Base-by-base conservation (phyloP, 2,113 vertebrate species). In the Sander vitreus region DNA sequence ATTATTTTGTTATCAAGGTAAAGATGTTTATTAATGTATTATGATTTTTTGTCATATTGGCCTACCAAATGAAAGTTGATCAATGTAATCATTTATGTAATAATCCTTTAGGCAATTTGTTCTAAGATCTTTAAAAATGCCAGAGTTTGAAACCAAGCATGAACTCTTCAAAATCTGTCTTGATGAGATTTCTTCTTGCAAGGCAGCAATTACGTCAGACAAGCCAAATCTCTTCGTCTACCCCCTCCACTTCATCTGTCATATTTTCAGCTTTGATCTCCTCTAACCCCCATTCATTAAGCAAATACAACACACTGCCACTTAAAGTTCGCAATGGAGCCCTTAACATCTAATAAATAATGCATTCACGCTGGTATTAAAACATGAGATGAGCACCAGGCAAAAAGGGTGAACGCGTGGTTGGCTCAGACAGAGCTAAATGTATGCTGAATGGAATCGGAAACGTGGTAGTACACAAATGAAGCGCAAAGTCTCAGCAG, bases 291-390 rank as follows among this genome's bases (percentile, higher is more conserved):
- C 73, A 69, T 93, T 93, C 90, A 93, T 93, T 93, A 93, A 87
- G 84, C 88, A 90, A 91, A 92, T 92, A 92, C 89, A 93, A 92
- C 90, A 89, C 87, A 76, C 82, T 90, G 89, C 89, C 92, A 93
- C 91, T 91, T 92, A 92, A 93, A 89, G 89, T 92, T 91, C 55
- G 76, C 85, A 88, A 89, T 89, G 83, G 84, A 92, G 77, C 85
- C 88, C 88, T 89, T 92, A 93, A 93, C 89, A 81, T 90, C 86
- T 89, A 79, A 93, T 93, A 91, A 93, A 94, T 92, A 88, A 94
- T 92, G 76, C 85, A 93, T 92, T 86, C 71, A 70, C 66, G 69
- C 33, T 0, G 30, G 82, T 45, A 93, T 90, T 88, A 92, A 89
- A 91, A 91, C 85, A 87, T 21, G 43, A 85, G 73, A 92, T 58